Evolutionary conservation across 2,113 vertebrate genomes (phyloP).

Genomic region (Dromaius novaehollandiae): DNA sequence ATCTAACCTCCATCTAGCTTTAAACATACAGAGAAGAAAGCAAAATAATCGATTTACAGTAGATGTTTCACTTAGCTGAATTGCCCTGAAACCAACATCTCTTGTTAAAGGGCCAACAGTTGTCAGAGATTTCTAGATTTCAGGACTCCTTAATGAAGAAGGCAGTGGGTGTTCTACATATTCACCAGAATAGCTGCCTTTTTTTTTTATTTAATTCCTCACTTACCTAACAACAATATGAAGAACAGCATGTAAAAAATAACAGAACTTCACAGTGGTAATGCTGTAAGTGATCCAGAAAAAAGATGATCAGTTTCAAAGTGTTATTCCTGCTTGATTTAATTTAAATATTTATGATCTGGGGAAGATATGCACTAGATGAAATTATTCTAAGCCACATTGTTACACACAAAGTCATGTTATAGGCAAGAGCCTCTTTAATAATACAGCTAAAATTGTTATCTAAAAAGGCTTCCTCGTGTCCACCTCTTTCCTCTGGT

Average conservation of each 20-base stretch:
- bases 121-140: neutral
- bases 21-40: neutral
- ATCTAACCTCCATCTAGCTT: neutral
- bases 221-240: neutral
- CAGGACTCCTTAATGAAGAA: neutral
- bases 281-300: neutral
- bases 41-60: neutral
- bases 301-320: neutral
- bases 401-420: neutral
- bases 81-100: neutral
- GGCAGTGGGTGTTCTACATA: neutral
- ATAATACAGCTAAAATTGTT: neutral
- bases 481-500: neutral
- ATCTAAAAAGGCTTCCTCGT: neutral
- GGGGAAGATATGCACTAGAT: neutral
- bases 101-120: neutral
- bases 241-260: neutral
- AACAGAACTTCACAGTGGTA: neutral
- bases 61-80: neutral
- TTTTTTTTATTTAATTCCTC: neutral
- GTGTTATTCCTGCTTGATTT: neutral
- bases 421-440: neutral
- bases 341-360: slow-evolving; percentile 26
- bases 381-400: neutral
- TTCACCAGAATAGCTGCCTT: neutral